Conservation (phyloP, 1,140 invertebrate genomes). For the Vollenhovia emeryi region DNA sequence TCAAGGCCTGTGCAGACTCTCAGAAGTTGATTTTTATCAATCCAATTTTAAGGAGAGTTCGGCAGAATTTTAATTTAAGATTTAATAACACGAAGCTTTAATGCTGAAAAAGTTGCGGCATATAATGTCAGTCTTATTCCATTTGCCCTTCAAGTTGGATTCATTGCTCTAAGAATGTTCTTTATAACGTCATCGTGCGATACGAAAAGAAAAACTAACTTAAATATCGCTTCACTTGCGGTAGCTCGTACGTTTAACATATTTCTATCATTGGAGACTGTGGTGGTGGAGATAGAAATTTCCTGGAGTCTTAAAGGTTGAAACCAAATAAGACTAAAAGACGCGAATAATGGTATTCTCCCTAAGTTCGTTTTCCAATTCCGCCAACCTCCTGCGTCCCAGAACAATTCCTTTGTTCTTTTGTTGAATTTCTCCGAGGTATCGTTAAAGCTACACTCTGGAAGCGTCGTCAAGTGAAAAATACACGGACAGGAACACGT, state of each 20-base stretch:
- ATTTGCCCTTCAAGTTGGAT: neutral
- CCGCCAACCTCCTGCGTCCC: slow-evolving; percentile 29
- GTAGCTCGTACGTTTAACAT: neutral
- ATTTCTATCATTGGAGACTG: neutral
- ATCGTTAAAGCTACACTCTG: slow-evolving; percentile 62
- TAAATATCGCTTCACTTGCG: neutral
- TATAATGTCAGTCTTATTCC: neutral
- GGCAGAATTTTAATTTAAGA: neutral
- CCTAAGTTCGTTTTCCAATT: slow-evolving; percentile 58
- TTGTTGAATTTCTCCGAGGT: slow-evolving; percentile 70
- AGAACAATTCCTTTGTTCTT: slow-evolving; percentile 38
- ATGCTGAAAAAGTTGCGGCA: neutral
- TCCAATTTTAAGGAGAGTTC: neutral
- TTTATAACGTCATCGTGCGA: neutral
- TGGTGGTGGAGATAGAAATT: slow-evolving; percentile 47
- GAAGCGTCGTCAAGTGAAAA: slow-evolving; percentile 50
- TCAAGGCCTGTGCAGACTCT: neutral
- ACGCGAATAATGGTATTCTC: slow-evolving; percentile 56
- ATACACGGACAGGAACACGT: slow-evolving; percentile 7
- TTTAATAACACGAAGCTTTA: slow-evolving; percentile 12
- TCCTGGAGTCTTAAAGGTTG: slow-evolving; percentile 1
- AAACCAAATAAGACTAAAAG: slow-evolving; percentile 54
- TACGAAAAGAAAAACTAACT: neutral
- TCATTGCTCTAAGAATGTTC: neutral
- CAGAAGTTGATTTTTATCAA: neutral